Evolutionary conservation across 2,888 invertebrate species (phyloP), one percentile per base, ranked within the genome.

Genomic region (Notodonta dromedarius): DNA sequence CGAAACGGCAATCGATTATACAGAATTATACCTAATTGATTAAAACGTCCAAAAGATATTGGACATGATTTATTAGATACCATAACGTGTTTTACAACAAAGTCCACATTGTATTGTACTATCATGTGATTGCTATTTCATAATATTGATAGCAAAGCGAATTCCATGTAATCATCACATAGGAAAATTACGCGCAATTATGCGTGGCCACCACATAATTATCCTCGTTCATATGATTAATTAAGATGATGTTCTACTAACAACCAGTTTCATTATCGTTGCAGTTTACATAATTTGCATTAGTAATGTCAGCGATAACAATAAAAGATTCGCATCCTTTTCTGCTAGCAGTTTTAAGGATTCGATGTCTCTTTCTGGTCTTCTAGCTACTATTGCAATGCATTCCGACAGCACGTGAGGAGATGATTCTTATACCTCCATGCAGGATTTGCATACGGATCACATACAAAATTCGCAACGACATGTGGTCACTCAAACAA

Each of bases 151-250:
- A 59, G 4, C 0, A 54, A 3, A n/a, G 48, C 39, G 16, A 48
- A 39, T 54, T 46, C 14, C 39, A 39, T 48, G 35, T 7, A 54
- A 59, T 46, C 32, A 12, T 55, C 12, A 13, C 4, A 46, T 54
- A 54, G 59, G 54, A 55, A 58, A 59, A 59, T 48, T 59, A 59
- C 59, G 14, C 16, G 4, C 50, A 14, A 42, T 40, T 40, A 40
- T 42, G 9, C 42, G 5, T 50, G 50, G 16, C 9, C 16, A 16
- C 16, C 50, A 16, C n/a, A 46, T 50, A 50, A 50, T 16, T 50
- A 46, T 46, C 46, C 16, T 50, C 16, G 16, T 50, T 50, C 16
- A 50, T 50, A 46, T 46, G n/a, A n/a, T 46, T 46, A 46, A n/a
- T n/a, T 46, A n/a, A n/a, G 46, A 46, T n/a, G 46, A 46, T 46